Evolutionary conservation across 1,140 invertebrate species (phyloP), one percentile per base, ranked within the genome.

Genomic region (Rhynchophorus ferrugineus): DNA sequence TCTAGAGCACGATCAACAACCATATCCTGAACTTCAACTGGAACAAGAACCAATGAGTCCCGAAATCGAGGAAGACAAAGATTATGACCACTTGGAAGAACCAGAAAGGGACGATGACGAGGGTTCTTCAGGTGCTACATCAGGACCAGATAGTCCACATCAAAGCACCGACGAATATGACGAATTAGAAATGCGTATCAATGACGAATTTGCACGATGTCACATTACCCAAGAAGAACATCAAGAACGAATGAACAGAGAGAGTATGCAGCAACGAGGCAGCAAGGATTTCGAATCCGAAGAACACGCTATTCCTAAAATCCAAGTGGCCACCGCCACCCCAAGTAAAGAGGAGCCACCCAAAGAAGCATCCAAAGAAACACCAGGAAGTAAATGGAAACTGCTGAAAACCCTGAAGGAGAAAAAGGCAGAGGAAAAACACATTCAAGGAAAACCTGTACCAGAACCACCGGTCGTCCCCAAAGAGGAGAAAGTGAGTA

Each of bases 361-460:
- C 2, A 58, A 61, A 41, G 61, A 65, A 69, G 76, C 33, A 35
- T 14, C 7, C 14, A 56, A 60, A 45, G 59, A 65, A 52, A 72
- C 77, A 42, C 75, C 71, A 14, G 81, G 83, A 19, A 91, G 88
- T 61, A 91, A 90, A 70, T 93, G 90, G 90, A 91, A 91, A 67
- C 71, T 92, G 14, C 69, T 92, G 8, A 93, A 91, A 70, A 88
- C 89, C 3, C 65, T 92, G 20, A 92, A 92, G 67, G 89, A 92
- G 65, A 75, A 85, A 48, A 91, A 92, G 72, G 87, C 88, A 7
- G 89, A 91, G 70, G 87, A 91, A 59, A 88, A 85, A 69, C 79
- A 73, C 56, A 75, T 73, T 62, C 72, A 73, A 37, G 78, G 78
- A 29, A 74, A 75, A 59, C 60, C 66, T 19, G 81, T 83, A 56